A percentile compares a stretch with the other conserved stretches of the same genome.
These are phyloP conservation scores for Nannoperca obscura DNA, from an alignment of 2,797 vertebrate species.

Conservation along the genomic window DNA sequence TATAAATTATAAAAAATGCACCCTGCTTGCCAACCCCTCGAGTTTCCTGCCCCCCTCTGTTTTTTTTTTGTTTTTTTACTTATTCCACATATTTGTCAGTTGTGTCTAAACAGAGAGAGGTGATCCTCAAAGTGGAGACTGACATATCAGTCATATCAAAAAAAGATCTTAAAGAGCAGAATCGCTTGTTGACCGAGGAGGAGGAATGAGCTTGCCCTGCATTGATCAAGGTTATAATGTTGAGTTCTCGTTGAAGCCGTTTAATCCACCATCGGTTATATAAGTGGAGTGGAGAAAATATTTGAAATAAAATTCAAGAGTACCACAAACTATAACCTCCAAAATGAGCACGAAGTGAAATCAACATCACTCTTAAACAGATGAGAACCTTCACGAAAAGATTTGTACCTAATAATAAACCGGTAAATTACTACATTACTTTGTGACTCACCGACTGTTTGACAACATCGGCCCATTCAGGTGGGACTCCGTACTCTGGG, in stretches of 20 bases:
- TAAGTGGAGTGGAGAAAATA: neutral
- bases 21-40: too few relatives aligned
- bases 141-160: too few relatives aligned
- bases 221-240: neutral
- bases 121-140: too few relatives aligned
- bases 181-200: too few relatives aligned
- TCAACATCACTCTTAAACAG: neutral
- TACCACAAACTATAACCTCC: neutral
- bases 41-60: too few relatives aligned
- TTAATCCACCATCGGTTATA: neutral
- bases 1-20: too few relatives aligned
- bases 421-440: neutral
- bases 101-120: too few relatives aligned
- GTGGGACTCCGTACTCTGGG: conserved; percentile 97
- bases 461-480: conserved; percentile 98
- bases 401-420: neutral
- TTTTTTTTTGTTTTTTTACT: too few relatives aligned
- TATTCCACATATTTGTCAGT: too few relatives aligned
- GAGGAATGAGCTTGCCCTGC: neutral
- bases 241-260: neutral
- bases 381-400: neutral
- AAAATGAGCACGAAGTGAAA: neutral
- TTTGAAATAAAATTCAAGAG: neutral
- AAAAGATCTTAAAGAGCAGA: too few relatives aligned
- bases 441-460: conserved; percentile 94